Percentiles rank a stretch among this genome's conserved stretches.
Conservation (phyloP, 2,113 vertebrate genomes). For the Syngnathus typhle region DNA sequence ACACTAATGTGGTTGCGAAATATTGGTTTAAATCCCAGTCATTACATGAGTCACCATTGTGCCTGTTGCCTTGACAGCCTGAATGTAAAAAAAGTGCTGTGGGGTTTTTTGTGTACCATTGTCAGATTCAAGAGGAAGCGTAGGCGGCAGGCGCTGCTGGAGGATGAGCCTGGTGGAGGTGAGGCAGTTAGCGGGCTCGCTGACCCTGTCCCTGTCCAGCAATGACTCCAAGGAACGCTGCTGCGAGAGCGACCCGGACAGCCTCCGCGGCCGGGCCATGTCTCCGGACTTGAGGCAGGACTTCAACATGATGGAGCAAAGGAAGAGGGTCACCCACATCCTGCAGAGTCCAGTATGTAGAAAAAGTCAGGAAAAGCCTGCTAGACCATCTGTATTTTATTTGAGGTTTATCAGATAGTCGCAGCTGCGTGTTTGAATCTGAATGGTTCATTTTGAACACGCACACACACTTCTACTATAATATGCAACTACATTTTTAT, state of each 20-base stretch:
- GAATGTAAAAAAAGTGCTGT: constrained; percentile 15
- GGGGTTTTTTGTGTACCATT: neutral
- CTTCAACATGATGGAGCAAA: constrained; percentile 98
- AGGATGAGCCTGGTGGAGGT: constrained; percentile 81
- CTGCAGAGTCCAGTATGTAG: constrained; percentile 90
- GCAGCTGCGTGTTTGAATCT: too few species aligned
- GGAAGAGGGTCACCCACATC: constrained; percentile 94
- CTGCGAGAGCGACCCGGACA: constrained; percentile 81
- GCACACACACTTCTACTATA: too few species aligned
- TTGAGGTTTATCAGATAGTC: too few species aligned
- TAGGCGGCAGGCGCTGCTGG: constrained; percentile 40
- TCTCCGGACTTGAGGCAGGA: constrained; percentile 92
- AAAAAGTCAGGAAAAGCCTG: too few species aligned
- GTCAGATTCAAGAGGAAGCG: constrained; percentile 25
- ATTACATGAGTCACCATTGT: constrained; percentile 61
- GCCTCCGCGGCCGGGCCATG: constrained; percentile 80
- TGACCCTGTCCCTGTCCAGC: constrained; percentile 78
- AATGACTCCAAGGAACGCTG: constrained; percentile 82
- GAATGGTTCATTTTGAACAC: too few species aligned
- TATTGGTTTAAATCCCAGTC: constrained; percentile 39
- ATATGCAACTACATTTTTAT: too few species aligned
- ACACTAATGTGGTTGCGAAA: neutral
- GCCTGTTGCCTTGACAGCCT: constrained; percentile 46
- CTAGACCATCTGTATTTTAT: too few species aligned
- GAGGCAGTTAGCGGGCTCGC: constrained; percentile 73